Evolutionary conservation across 2,113 vertebrate genomes (phyloP).

Genomic region (Stercorarius parasiticus): DNA sequence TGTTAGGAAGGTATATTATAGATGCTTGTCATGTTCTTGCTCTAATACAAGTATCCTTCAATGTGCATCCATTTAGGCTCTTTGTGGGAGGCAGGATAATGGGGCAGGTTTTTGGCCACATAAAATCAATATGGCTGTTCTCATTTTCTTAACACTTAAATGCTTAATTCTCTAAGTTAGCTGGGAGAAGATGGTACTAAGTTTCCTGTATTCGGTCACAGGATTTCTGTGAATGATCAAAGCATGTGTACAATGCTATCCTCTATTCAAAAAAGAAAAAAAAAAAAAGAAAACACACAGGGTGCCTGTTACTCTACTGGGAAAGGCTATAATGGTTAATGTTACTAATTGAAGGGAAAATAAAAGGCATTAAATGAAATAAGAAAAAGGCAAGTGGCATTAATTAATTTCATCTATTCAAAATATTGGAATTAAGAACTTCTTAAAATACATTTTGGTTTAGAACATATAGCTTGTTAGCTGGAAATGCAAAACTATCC

Average conservation of each 20-base stretch:
- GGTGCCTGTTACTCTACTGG: background rate
- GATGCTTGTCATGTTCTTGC: background rate
- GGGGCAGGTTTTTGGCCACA: background rate
- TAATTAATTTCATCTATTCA: background rate
- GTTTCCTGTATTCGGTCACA: background rate
- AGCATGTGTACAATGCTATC: rapidly evolving
- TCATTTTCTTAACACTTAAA: background rate
- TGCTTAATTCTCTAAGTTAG: background rate
- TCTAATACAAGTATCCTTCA: background rate
- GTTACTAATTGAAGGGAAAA: background rate
- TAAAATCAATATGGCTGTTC: background rate
- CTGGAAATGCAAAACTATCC: background rate
- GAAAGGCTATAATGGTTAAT: background rate
- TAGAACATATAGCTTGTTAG: background rate
- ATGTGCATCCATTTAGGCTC: background rate
- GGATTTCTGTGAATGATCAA: background rate
- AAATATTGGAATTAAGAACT: background rate
- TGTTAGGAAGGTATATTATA: background rate
- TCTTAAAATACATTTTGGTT: background rate
- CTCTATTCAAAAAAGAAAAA: background rate
- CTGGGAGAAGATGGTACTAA: background rate
- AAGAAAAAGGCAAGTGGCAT: background rate
- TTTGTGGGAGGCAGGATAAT: background rate
- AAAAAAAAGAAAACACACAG: background rate
- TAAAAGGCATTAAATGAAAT: background rate